Evolutionary conservation across 2,113 vertebrate genomes (phyloP), one percentile per base, ranked within the genome.

Genomic region (Siniperca knerii): DNA sequence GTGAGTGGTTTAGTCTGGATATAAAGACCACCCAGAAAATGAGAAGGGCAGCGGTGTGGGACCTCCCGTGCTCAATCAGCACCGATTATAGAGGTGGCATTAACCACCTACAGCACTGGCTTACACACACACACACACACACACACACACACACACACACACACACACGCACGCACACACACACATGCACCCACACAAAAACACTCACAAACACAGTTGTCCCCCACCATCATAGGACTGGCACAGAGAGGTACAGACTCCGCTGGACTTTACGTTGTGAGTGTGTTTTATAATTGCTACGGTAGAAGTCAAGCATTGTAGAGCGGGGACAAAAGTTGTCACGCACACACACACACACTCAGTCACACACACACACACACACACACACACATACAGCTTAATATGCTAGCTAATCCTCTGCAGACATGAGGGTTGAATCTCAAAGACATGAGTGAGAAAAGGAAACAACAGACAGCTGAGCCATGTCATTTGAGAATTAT

Each of bases 1-100:
- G 29, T 44, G 15, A 40, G 33, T 57, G 64, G 61, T 77, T 67
- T 52, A 78, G 76, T 68, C 74, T 75, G 65, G 42, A 46, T 57
- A 25, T 74, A 46, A 83, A 84, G 89, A 87, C 92, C 92, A 90
- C 86, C 91, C 87, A 78, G 61, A 70, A 75, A 81, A 79, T 62
- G 68, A 75, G 69, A 77, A 25, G 73, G 58, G 54, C 69, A 73
- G 60, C n/a, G 1, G 54, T 20, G 61, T 73, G 78, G 67, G 77
- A 87, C 89, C 81, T 72, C 83, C 75, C 9, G 8, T 7, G 25
- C 55, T 77, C 75, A 66, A 55, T 79, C 75, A 82, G 61, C 55
- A 67, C 52, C 18, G 23, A 85, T 87, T 74, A 82, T 18, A 85
- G 84, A 78, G 55, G 73, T 81, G 67, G 83, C 72, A 78, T 86